Evolutionary conservation across 2,888 invertebrate genomes (phyloP).

Genomic region (Caenorhabditis japonica): DNA sequence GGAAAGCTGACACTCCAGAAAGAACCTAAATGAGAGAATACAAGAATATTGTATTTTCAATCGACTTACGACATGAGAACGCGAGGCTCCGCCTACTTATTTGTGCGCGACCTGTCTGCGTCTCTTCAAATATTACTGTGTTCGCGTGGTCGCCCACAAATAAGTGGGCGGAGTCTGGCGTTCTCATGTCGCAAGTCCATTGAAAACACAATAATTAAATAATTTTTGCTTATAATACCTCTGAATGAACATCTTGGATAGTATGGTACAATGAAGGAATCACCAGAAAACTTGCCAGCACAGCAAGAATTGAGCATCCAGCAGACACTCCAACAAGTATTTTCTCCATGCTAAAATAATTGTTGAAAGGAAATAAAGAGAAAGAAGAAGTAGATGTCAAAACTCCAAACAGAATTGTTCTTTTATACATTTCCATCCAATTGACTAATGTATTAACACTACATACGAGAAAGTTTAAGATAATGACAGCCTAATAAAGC

Average conservation of each 20-base stretch:
- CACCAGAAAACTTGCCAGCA: conserved; percentile 64
- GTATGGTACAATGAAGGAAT: conserved; percentile 70
- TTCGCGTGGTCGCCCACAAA: too few relatives aligned
- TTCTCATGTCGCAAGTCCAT: too few relatives aligned
- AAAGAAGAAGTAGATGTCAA: background rate
- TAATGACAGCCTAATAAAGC: conserved; percentile 17
- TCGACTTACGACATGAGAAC: too few relatives aligned
- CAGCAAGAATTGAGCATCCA: conserved; percentile 53
- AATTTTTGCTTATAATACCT: conserved; percentile 16
- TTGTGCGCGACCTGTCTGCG: too few relatives aligned
- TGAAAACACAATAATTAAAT: background rate
- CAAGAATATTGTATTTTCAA: too few relatives aligned
- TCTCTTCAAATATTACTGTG: too few relatives aligned
- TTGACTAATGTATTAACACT: conserved; percentile 43
- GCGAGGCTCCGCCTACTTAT: too few relatives aligned
- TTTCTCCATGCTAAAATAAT: conserved; percentile 61
- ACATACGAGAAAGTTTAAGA: conserved; percentile 21
- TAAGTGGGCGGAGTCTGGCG: too few relatives aligned
- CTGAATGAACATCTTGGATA: conserved; percentile 64
- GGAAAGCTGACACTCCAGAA: conserved; percentile 59
- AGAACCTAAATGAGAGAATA: conserved; percentile 34
- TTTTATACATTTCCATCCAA: conserved; percentile 21
- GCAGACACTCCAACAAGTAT: conserved; percentile 59
- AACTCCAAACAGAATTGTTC: background rate
- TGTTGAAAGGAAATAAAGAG: background rate